Base-by-base conservation (phyloP, 2,113 vertebrate species). In the Neolamprologus cancellatus region DNA sequence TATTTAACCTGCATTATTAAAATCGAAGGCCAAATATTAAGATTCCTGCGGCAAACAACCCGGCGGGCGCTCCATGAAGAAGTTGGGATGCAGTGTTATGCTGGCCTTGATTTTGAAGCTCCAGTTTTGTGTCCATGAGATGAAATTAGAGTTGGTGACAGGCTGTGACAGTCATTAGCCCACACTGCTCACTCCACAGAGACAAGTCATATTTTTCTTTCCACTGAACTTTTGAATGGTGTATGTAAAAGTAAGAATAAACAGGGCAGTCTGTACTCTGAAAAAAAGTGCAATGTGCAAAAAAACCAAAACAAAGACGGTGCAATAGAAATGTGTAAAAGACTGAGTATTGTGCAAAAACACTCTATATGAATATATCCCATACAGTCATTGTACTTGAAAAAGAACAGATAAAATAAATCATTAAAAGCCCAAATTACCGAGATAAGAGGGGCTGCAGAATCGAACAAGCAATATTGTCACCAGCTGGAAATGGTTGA, bases 41-140 rank as follows among this genome's bases (percentile, higher is more conserved):
- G 30, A 20, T 36, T 66, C 18, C 18, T 13, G 32, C 4, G 1
- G 32, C 4, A 36, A 69, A 41, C 11, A 8, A 8, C 4, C 34
- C 3, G 1, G n/a, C 3, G 0, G 32, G 32, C 1, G 3, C 18
- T 20, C 34, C 3, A 8, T 9, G n/a, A 69, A 69, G 64, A 6
- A 39, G 32, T 5, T 20, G 34, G 1, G 11, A 13, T 39, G n/a
- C 18, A 36, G 32, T 3, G 7, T 0, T 39, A 39, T 1, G 10
- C 11, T 20, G 18, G 18, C 11, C 18, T 39, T 18, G 61, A 66
- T 39, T 39, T 36, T 39, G 18, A 20, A 66, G 18, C 61, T 66
- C 11, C 18, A 20, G 18, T 7, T 11, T n/a, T 34, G 0, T 34
- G 17, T 18, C 30, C 30, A n/a, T 64, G 59, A n/a, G 32, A 5